Evolutionary conservation across 2,888 invertebrate genomes (phyloP).

Genomic region (Drosophila multiciliata): DNA sequence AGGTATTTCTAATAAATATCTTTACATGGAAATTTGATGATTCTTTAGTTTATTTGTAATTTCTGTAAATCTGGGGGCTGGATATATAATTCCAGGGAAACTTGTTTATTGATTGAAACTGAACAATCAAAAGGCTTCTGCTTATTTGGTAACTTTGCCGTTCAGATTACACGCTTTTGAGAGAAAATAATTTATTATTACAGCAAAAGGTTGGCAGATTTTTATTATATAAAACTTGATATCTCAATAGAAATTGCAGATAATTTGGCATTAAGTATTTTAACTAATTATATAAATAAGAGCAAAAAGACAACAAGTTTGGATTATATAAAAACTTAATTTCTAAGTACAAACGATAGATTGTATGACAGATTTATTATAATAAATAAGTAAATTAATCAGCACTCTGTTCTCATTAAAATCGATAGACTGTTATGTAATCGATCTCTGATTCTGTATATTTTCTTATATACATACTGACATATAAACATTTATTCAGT

Average conservation of each 20-base stretch:
- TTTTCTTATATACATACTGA: background rate
- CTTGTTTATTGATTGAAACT: background rate
- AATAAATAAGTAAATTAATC: background rate
- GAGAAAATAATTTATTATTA: background rate
- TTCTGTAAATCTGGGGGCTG: conserved; percentile 2
- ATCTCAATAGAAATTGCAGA: background rate
- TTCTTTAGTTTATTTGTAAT: background rate
- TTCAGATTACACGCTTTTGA: background rate
- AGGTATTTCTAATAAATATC: background rate
- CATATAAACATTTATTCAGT: background rate
- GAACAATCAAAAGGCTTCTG: background rate
- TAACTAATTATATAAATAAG: background rate
- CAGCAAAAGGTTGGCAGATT: background rate
- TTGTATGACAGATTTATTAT: background rate
- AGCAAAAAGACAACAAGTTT: too few species aligned
- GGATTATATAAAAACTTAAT: background rate
- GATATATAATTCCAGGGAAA: background rate
- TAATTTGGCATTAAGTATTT: background rate
- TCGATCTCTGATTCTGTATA: background rate
- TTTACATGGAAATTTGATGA: background rate
- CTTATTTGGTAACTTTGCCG: background rate
- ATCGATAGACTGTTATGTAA: background rate
- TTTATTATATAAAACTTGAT: background rate
- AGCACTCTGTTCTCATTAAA: background rate
- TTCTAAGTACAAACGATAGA: background rate